Base-by-base conservation (phyloP, 2,113 vertebrate genomes). In the Pachypanchax playfairii region DNA sequence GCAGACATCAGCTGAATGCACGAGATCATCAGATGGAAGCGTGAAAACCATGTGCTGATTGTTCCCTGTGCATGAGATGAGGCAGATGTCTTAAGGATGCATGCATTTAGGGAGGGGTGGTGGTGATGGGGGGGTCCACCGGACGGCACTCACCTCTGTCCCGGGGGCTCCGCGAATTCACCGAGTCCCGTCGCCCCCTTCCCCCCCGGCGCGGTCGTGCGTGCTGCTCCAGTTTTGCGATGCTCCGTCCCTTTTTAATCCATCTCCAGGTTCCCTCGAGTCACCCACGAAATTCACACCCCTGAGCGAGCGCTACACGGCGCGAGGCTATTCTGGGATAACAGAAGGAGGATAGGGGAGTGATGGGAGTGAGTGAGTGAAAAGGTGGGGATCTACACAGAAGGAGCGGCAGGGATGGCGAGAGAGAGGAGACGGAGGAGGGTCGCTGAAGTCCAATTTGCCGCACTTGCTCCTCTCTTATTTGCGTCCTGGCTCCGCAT, bases 191-290 rank as follows among this genome's bases (percentile, higher is more conserved):
- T 75, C 89, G 82, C 68, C 87, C 89, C 86, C 86, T 85, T 74
- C 85, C 87, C 70, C 87, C 86, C 75, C 89, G 85, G 73, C 89
- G 86, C 78, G 87, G 71, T 79, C 87, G 61, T 11, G 89, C 77
- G 84, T 90, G 86, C 67, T 87, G 89, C 86, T 90, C 89, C 89
- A 90, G 89, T 87, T 89, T 89, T 25, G 80, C 89, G 82, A 62
- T 36, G 79, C 68, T 55, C 25, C 31, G 59, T 78, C 63, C 50
- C 46, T 58, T 79, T 58, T 81, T 87, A 89, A 80, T 90, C 89
- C 89, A 87, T 87, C 47, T 67, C 59, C 44, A 15, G 48, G 31
- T 47, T 20, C 59, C 36, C 41, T 21, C 28, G 17, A 65, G 63
- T 73, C 77, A 50, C 71, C 65, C 78, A n/a, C 52, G 29, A 54